These are phyloP conservation scores for Leptobrachium leishanense DNA, from an alignment of 2,113 vertebrate species.

Conservation along the genomic window DNA sequence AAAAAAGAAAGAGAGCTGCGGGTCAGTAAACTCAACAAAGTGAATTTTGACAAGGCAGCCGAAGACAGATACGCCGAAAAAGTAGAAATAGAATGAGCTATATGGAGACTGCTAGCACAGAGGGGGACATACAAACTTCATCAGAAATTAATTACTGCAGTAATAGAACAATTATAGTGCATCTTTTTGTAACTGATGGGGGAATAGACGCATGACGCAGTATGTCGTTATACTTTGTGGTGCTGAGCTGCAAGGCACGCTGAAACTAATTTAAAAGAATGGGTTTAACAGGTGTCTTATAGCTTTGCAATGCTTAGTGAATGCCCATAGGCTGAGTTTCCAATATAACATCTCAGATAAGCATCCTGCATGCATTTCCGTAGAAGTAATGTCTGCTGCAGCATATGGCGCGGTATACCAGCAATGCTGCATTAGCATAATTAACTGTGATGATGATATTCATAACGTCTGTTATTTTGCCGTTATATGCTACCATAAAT, in stretches of 20 bases:
- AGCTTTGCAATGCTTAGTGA: slow-evolving; percentile 19
- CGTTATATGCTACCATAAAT: neutral
- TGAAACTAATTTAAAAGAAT: slow-evolving; percentile 27
- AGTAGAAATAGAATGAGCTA: neutral
- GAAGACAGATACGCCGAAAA: slow-evolving; percentile 4
- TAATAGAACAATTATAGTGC: neutral
- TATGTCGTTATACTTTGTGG: neutral
- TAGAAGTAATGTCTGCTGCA: slow-evolving; percentile 9
- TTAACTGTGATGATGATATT: slow-evolving; percentile 1
- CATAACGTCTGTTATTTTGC: neutral
- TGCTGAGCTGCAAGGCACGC: slow-evolving; percentile 23
- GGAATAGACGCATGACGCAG: neutral
- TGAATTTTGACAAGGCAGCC: slow-evolving; percentile 27
- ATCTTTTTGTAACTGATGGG: slow-evolving; percentile 17
- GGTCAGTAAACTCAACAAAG: slow-evolving; percentile 46
- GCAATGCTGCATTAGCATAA: neutral
- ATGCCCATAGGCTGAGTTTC: slow-evolving; percentile 26
- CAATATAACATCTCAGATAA: slow-evolving; percentile 15
- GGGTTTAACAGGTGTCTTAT: slow-evolving; percentile 37
- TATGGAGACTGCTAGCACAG: slow-evolving; percentile 6
- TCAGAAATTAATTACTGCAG: slow-evolving; percentile 40
- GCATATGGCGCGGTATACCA: slow-evolving; percentile 8
- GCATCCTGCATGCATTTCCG: slow-evolving; percentile 1
- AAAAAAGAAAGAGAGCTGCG: slow-evolving; percentile 30
- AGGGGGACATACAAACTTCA: slow-evolving; percentile 12